Base-by-base conservation (phyloP, 2,888 invertebrate genomes). In the Halocaridina rubra region DNA sequence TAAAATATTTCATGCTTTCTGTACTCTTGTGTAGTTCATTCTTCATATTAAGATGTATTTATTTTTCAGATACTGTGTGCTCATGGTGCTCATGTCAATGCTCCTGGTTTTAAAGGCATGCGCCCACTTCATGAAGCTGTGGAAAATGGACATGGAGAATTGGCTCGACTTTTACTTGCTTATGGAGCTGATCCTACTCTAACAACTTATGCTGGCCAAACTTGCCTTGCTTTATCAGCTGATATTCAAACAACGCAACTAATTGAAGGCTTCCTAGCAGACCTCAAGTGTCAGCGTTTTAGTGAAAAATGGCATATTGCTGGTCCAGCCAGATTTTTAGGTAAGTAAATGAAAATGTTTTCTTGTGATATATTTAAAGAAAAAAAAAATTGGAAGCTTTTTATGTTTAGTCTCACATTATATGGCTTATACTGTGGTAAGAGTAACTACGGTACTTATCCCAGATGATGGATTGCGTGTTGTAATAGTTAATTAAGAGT, bases 61-160 rank as follows among this genome's bases (percentile, higher is more conserved):
- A n/a, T n/a, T n/a, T 72, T 69, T 3, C 76, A 87, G 87, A 85
- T 85, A n/a, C 59, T 87, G 53, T 85, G 81, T 53, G 85, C 87
- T 13, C 87, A 87, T 30, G 85, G 82, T 46, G 87, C 87, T 46
- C 82, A 81, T 46, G 87, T 87, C 59, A 87, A 87, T 33, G 85
- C 85, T 27, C 80, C 85, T 10, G 85, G 85, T 2, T 85, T 76
- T 72, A 85, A 85, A 30, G 87, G 87, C 29, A 82, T 87, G 80
- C 82, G 98, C 90, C 98, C 98, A n/a, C 92, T 98, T 81, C 98
- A 98, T 90, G 97, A 98, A 92, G 97, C 98, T 22, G 95, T 96
- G 75, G 98, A 98, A 91, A 97, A 96, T 90, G 96, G 96, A 90
- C 95, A 95, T 90, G 93, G 96, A 67, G 97, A 98, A 92, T 93